Evolutionary conservation across 2,888 invertebrate species (phyloP).

Genomic region (Drosophila fulvimacula): DNA sequence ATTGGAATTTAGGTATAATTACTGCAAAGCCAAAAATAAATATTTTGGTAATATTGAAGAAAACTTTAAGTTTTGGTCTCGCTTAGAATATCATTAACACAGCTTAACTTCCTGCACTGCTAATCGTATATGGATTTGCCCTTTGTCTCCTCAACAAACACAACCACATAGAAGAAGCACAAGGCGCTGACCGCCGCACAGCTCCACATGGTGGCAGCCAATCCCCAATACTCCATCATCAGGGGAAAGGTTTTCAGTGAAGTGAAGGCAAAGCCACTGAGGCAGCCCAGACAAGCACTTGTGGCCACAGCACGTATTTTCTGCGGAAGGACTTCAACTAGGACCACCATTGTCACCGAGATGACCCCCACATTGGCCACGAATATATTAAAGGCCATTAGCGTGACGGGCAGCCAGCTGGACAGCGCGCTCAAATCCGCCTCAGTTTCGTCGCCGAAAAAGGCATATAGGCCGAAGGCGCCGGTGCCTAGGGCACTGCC

Average conservation of each 20-base stretch:
- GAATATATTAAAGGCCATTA: slow-evolving; percentile 78
- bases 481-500: slow-evolving; percentile 68
- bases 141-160: slow-evolving; percentile 53
- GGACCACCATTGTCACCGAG: slow-evolving; percentile 73
- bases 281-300: slow-evolving; percentile 61
- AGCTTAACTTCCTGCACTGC: too few species aligned
- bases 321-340: slow-evolving; percentile 78
- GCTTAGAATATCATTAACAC: not conserved
- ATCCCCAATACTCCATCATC: slow-evolving; percentile 62
- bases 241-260: slow-evolving; percentile 74
- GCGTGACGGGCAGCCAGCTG: slow-evolving; percentile 69
- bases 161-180: slow-evolving; percentile 72
- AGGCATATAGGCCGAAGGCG: slow-evolving; percentile 73
- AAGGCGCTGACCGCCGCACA: slow-evolving; percentile 63
- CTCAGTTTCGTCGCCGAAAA: slow-evolving; percentile 55
- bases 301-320: slow-evolving; percentile 73
- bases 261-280: slow-evolving; percentile 69
- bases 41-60: not conserved
- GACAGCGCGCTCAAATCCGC: slow-evolving; percentile 52
- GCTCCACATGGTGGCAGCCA: slow-evolving; percentile 78
- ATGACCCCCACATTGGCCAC: slow-evolving; percentile 75
- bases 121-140: slow-evolving; percentile 4
- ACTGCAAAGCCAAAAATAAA: not conserved
- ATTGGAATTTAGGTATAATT: too few species aligned
- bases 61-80: too few species aligned